Evolutionary conservation across 2,888 invertebrate species (phyloP), one percentile per base, ranked within the genome.

Genomic region (Aromia moschata): DNA sequence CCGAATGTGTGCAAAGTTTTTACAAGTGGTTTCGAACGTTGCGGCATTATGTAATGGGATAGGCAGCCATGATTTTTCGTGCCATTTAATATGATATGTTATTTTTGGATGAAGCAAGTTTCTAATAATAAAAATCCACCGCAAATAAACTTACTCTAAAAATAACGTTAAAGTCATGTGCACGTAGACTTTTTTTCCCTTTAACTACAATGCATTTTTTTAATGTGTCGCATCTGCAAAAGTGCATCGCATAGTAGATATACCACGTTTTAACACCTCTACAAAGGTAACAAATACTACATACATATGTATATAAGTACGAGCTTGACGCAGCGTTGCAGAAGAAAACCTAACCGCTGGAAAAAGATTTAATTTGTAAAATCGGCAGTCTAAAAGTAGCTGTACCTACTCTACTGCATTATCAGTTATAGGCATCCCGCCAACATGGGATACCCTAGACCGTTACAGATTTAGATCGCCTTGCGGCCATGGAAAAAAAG

Each of bases 351-450:
- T 5, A 7, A 25, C 3, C 25, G 4, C 25, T 25, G 7, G 7
- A 7, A 25, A 25, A 25, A 7, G 7, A 25, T 68, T 60, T 60
- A 67, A 71, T 69, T 10, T n/a, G 7, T 33, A 33, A 33, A n/a
- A 69, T 70, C 66, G 69, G 65, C 63, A 65, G 73, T 74, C 76
- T 77, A 75, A 75, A 77, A 77, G 76, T 76, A 78, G 77, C 70
- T 65, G 70, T 72, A 75, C 70, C 72, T 73, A 54, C 64, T 74
- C n/a, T 45, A 54, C 64, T 74, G 76, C 76, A 78, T 74, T 73
- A 77, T 78, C 75, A 74, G 74, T 74, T 75, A 78, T 74, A 76
- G 79, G 79, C 79, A 79, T 67, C 68, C 70, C 67, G 79, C 79
- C 79, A 79, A 72, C 69, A 69, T 65, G 69, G 69, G 75, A 71